Evolutionary conservation across 2,888 invertebrate genomes (phyloP).

Genomic region (Watsonalla cultraria): DNA sequence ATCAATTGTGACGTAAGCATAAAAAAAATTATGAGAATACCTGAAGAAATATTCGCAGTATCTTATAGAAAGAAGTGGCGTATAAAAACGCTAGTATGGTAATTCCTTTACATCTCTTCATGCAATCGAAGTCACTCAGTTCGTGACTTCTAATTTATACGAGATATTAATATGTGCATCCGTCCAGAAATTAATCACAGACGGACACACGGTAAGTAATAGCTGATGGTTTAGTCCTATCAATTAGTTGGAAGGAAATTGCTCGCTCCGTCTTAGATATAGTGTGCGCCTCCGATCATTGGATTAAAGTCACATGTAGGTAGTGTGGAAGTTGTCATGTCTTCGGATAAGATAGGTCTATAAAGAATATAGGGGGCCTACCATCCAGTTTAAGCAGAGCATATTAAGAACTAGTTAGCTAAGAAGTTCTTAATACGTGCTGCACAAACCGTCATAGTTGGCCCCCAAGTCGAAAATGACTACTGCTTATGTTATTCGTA

Average conservation of each 20-base stretch:
- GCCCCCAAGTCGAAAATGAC: too few species aligned
- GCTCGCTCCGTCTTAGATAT: slow-evolving; percentile 67
- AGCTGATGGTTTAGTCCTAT: slow-evolving; percentile 50
- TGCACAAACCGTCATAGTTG: too few species aligned
- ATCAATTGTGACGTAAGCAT: too few species aligned
- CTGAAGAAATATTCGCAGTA: too few species aligned
- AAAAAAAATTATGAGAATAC: too few species aligned
- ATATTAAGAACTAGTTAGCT: too few species aligned
- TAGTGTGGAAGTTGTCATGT: not conserved
- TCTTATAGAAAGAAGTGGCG: not conserved
- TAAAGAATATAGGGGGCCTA: not conserved
- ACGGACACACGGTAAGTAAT: slow-evolving; percentile 39
- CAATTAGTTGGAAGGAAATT: slow-evolving; percentile 72
- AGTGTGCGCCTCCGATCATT: slow-evolving; percentile 27
- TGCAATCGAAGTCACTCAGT: slow-evolving; percentile 6
- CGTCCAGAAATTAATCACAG: slow-evolving; percentile 56
- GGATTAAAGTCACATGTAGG: not conserved
- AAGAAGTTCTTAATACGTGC: too few species aligned
- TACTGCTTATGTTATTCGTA: too few species aligned
- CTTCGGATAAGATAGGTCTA: not conserved
- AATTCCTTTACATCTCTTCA: not conserved
- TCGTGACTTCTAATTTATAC: slow-evolving; percentile 37
- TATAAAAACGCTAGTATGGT: not conserved
- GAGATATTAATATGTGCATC: slow-evolving; percentile 36
- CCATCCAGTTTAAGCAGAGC: too few species aligned